Percentiles rank a stretch among this genome's conserved stretches.
These are phyloP conservation scores for Cephus nigrinus DNA, from an alignment of 2,888 invertebrate species.

Conservation along the genomic window DNA sequence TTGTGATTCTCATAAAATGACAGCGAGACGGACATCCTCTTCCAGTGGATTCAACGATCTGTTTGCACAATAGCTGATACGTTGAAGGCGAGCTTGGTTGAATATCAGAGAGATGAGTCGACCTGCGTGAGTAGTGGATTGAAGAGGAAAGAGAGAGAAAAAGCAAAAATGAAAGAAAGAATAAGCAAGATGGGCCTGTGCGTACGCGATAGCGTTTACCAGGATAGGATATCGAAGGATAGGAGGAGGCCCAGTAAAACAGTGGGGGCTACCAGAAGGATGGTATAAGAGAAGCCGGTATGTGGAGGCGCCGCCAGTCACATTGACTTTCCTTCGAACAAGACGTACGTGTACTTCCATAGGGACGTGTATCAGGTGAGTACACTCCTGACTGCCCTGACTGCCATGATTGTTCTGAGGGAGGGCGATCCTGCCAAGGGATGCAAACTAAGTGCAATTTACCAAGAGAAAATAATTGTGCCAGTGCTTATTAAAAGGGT, in stretches of 20 bases:
- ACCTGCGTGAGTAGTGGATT: not conserved
- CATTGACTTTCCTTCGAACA: conserved; percentile 63
- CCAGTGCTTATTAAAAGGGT: not conserved
- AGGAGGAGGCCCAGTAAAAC: conserved; percentile 22
- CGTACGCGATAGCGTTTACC: conserved; percentile 10
- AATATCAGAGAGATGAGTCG: conserved; percentile 7
- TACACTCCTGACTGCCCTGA: conserved; percentile 19
- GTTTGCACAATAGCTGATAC: conserved; percentile 2
- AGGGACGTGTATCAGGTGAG: conserved; percentile 41
- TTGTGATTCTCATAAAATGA: not conserved
- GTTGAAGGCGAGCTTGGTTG: not conserved
- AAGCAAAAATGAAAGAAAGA: not conserved
- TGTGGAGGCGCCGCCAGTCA: conserved; percentile 64
- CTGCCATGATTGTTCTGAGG: not conserved
- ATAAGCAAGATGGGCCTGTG: not conserved
- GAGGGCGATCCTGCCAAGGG: not conserved
- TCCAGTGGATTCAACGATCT: not conserved
- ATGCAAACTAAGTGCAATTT: not conserved
- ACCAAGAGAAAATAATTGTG: not conserved
- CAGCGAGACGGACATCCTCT: not conserved
- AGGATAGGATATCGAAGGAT: conserved; percentile 23
- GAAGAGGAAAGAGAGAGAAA: conserved; percentile 4
- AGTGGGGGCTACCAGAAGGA: conserved; percentile 44
- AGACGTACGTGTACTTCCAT: conserved; percentile 38
- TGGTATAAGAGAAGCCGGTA: conserved; percentile 65